Base-by-base conservation (phyloP, 1,140 invertebrate species). In the Drosophila auraria region DNA sequence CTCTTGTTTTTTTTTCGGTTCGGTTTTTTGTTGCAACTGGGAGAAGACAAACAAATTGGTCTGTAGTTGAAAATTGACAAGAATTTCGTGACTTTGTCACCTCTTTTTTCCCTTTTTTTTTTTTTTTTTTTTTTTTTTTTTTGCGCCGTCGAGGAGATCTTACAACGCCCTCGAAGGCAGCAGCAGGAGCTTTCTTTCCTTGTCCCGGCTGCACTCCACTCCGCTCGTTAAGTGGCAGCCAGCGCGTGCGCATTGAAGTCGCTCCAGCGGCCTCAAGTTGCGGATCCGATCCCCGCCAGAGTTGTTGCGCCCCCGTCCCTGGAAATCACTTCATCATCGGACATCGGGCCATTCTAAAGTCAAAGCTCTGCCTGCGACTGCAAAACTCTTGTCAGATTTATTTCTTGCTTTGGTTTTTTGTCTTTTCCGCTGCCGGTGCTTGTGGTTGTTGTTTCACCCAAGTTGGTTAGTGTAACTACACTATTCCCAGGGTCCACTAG, bases 61-160 rank as follows among this genome's bases (percentile, higher is more conserved):
- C 91, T 91, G 86, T 91, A 92, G 89, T 92, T 89, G 87, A 92
- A 92, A 92, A 92, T 92, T 92, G 91, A 92, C 91, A 92, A 92
- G 91, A 92, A 92, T 91, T 92, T 92, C 91, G 91, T 92, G 91
- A 92, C 91, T 92, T 92, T 92, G 91, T 92, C 91, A 92, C 91
- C 91, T 92, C 89, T 91, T 87, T 91, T 89, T 87, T 71, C 57
- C 61, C 61, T 77, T 60, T 80, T 73, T 69, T 73, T 57, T 72
- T 53, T 5, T 33, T 53, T 5, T 33, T 14, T 23, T 25, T 38
- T 45, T 58, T 49, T 60, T 76, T 56, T 27, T 30, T 33, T 42
- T 56, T 76, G 75, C 42, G 75, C 42, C 49, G 62, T 61, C 65
- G 66, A 71, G 68, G 68, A 81, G 80, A 82, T 77, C 72, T 86